Conservation (phyloP, 1,140 invertebrate genomes). For the Lordiphosa stackelbergi region DNA sequence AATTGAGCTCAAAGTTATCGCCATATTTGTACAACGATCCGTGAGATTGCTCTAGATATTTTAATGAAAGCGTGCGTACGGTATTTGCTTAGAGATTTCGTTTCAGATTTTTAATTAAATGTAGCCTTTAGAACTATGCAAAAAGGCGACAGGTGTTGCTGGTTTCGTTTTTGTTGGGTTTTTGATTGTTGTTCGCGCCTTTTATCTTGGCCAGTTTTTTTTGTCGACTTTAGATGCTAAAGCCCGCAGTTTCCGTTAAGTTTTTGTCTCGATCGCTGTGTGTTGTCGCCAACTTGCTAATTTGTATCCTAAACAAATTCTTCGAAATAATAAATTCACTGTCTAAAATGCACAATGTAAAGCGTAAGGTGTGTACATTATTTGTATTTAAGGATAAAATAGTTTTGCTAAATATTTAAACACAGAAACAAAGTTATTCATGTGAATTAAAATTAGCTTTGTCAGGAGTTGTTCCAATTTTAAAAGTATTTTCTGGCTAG, state of each 20-base stretch:
- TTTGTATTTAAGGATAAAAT: too few species aligned
- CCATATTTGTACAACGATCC: constrained; percentile 20
- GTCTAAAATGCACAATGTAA: constrained; percentile 2
- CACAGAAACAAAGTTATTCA: too few species aligned
- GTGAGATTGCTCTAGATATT: constrained; percentile 37
- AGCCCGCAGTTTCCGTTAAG: constrained; percentile 43
- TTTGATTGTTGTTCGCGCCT: constrained; percentile 36
- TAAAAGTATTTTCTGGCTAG: too few species aligned
- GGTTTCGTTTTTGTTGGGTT: constrained; percentile 14
- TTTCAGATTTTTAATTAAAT: constrained; percentile 55
- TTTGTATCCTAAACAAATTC: constrained; percentile 26
- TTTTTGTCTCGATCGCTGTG: constrained; percentile 63
- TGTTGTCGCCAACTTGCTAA: constrained; percentile 40
- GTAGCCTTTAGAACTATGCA: constrained; percentile 4
- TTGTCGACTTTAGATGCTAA: constrained; percentile 30
- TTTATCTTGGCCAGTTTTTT: constrained; percentile 49
- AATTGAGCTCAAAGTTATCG: constrained; percentile 19
- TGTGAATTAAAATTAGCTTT: too few species aligned
- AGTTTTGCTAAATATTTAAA: too few species aligned
- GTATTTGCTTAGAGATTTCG: constrained; percentile 53
- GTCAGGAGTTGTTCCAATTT: too few species aligned
- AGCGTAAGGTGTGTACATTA: neutral
- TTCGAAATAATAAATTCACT: neutral
- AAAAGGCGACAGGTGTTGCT: neutral
- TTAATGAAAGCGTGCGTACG: constrained; percentile 22